Evolutionary conservation across 2,888 invertebrate genomes (phyloP), one percentile per base, ranked within the genome.

Genomic region (Spicauda simplicius): DNA sequence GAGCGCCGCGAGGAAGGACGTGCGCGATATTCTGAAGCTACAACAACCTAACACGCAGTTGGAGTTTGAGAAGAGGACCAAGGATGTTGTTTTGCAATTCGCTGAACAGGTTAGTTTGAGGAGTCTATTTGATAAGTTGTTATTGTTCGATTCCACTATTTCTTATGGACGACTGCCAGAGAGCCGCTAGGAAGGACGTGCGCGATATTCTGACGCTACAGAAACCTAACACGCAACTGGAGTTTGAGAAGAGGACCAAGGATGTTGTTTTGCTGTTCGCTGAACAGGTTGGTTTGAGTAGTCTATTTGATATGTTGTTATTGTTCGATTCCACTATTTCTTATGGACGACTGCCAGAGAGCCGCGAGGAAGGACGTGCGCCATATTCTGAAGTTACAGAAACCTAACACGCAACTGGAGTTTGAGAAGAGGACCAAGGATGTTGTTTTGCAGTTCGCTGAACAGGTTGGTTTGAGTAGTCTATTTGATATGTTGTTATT

Each of bases 261-360:
- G 97, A 97, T 74, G 97, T 98, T 11, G 96, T 98, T 62, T 91
- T 98, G 19, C 97, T 99, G 88, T 98, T 99, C 85, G 97, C 99
- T 30, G 98, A 99, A 85, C 98, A 98, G 94, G 96, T 96, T 11
- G 5, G 59, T 16, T 11, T 37, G 37, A 37, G 0, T 11, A 12
- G 37, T 37, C 37, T 12, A 37, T 37, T 37, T 37, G 37, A 1
- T 37, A 30, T 2, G n/a, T 25, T 25, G 25, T 25, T 5, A 25
- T 5, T 5, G 2, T 25, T 25, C 25, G 25, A 25, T 25, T 25
- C 5, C 2, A 25, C 25, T 5, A 5, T 5, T 25, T 25, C 25
- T 25, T 4, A 5, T 4, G 25, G 25, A 25, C 85, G 98, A 99
- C 85, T 99, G 99, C 99, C 97, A 99, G 85, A 97, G 97, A 55